These are phyloP conservation scores for Odocoileus hemionus DNA, from an alignment of 2,113 vertebrate species.

Conservation along the genomic window DNA sequence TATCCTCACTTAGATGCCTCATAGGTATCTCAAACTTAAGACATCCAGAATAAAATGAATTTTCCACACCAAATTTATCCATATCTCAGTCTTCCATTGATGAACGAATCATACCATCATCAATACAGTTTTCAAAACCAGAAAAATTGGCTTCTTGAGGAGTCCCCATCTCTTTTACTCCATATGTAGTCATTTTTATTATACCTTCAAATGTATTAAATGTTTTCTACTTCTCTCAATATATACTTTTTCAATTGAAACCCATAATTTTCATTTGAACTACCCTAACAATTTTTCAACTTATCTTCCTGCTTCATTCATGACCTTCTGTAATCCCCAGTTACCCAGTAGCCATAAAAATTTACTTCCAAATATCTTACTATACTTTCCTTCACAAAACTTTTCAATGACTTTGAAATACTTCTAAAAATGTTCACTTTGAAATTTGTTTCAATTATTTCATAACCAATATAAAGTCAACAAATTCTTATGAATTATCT, in stretches of 20 bases:
- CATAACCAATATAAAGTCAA: not conserved
- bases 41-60: not conserved
- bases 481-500: not conserved
- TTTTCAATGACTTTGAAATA: not conserved
- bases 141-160: not conserved
- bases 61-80: not conserved
- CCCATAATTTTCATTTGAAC: not conserved
- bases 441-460: not conserved
- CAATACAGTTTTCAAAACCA: not conserved
- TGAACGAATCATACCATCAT: not conserved
- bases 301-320: not conserved
- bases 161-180: not conserved
- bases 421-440: not conserved
- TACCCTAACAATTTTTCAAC: not conserved
- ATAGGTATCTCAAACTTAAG: not conserved
- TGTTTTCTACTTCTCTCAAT: not conserved
- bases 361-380: not conserved
- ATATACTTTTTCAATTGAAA: not conserved
- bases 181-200: not conserved
- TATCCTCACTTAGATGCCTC: not conserved
- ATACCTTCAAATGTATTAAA: not conserved
- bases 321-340: not conserved
- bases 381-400: not conserved
- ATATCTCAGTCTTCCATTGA: not conserved
- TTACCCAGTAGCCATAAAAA: not conserved